Conservation (phyloP, 2,888 invertebrate genomes). For the Hipparchia semele region DNA sequence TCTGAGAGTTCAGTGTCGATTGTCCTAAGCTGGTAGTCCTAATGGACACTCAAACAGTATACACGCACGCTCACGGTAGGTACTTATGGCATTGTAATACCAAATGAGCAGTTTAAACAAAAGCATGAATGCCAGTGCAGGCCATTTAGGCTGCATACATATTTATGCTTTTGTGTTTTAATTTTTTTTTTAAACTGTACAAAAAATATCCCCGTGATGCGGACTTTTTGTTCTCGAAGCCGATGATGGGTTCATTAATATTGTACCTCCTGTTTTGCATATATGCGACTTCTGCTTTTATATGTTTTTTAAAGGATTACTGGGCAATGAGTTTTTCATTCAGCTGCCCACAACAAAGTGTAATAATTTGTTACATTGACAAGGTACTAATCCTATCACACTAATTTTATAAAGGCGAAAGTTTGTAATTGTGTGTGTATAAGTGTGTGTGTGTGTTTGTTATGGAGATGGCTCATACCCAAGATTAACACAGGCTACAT, state of each 20-base stretch:
- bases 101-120: slow-evolving; percentile 41
- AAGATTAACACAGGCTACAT: too few species aligned
- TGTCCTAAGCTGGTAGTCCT: slow-evolving; percentile 13
- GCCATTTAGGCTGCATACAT: slow-evolving; percentile 38
- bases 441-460: too few species aligned
- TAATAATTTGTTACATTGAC: too few species aligned
- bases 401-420: too few species aligned
- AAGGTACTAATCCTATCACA: too few species aligned
- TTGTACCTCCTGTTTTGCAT: slow-evolving; percentile 13
- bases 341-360: too few species aligned
- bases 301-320: neutral
- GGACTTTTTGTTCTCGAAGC: slow-evolving; percentile 21
- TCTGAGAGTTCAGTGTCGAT: neutral
- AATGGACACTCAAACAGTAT: slow-evolving; percentile 1
- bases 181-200: slow-evolving; percentile 25
- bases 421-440: too few species aligned
- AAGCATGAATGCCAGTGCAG: slow-evolving; percentile 39
- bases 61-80: slow-evolving; percentile 14
- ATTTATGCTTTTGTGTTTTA: slow-evolving; percentile 38
- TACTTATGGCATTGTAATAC: slow-evolving; percentile 38
- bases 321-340: neutral
- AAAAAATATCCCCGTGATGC: slow-evolving; percentile 22
- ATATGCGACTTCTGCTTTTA: neutral
- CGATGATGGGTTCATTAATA: slow-evolving; percentile 25
- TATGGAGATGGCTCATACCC: too few species aligned